phyloP scores from a whole-genome alignment of 2,113 vertebrate genomes.

The Hemicordylus capensis region DNA sequence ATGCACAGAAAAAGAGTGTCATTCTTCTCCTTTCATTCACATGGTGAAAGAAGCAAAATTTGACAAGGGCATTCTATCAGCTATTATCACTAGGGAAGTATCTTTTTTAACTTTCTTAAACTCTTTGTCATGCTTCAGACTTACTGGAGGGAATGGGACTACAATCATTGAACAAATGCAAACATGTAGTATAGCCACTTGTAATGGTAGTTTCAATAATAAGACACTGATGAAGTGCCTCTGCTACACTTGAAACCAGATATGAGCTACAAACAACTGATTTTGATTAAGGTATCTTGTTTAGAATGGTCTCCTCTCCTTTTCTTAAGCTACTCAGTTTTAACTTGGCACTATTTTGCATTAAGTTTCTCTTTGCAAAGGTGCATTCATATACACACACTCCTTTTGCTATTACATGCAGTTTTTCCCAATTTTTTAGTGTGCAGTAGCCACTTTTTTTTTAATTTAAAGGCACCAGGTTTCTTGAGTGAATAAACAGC shows the following conservation, averaged over 20 bases:
- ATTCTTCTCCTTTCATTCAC: too few species aligned
- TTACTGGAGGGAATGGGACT: too few species aligned
- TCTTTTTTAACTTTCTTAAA: too few species aligned
- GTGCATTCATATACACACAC: too few species aligned
- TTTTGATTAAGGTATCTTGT: not conserved
- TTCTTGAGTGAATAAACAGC: not conserved
- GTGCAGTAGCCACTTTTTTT: not conserved
- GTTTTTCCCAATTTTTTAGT: accelerated
- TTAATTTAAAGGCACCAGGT: not conserved
- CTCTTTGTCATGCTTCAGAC: too few species aligned
- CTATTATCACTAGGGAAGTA: too few species aligned
- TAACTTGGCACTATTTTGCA: accelerated
- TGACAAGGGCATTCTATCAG: too few species aligned
- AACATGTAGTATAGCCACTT: not conserved
- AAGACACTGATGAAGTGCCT: too few species aligned
- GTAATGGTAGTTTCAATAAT: not conserved
- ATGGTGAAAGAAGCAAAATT: too few species aligned
- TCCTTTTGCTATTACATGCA: accelerated
- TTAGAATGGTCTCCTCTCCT: not conserved
- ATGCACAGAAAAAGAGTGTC: too few species aligned
- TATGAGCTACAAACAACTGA: not conserved
- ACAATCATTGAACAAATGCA: too few species aligned
- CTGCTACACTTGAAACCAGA: not conserved
- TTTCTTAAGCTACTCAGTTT: not conserved
- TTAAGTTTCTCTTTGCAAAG: not conserved